phyloP scores from a whole-genome alignment of 1,140 invertebrate genomes.

The Platyscapa corneri region DNA sequence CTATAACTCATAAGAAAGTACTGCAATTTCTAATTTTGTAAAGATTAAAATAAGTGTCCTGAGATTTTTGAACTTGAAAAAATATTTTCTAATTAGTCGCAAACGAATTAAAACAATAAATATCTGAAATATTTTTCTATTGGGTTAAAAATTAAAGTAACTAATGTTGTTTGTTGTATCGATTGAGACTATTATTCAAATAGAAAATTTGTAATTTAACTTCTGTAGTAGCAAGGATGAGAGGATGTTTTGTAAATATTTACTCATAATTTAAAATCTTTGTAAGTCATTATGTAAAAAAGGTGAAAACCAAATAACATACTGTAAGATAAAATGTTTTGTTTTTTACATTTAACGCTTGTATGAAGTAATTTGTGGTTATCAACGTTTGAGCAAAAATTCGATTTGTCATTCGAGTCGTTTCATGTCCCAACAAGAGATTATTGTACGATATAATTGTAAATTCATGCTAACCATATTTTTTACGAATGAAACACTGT shows the following conservation, averaged over 20 bases:
- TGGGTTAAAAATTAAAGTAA: slow-evolving; percentile 1
- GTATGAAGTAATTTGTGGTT: neutral
- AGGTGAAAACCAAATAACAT: slow-evolving; percentile 27
- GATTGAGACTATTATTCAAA: slow-evolving; percentile 26
- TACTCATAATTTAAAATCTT: slow-evolving; percentile 35
- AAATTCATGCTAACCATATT: slow-evolving; percentile 26
- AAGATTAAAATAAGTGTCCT: neutral
- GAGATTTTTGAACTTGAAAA: neutral
- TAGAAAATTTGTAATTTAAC: slow-evolving; percentile 39
- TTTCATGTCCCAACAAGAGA: slow-evolving; percentile 19
- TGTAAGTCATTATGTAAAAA: slow-evolving; percentile 37
- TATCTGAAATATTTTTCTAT: neutral
- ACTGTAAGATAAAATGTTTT: slow-evolving; percentile 25
- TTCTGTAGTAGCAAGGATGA: neutral
- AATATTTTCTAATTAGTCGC: neutral
- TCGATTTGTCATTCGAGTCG: slow-evolving; percentile 28
- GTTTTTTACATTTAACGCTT: slow-evolving; percentile 25
- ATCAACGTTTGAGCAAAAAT: slow-evolving; percentile 25
- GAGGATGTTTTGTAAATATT: slow-evolving; percentile 46
- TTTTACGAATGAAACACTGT: slow-evolving; percentile 23
- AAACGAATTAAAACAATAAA: neutral
- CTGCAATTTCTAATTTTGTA: slow-evolving; percentile 28
- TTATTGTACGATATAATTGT: slow-evolving; percentile 34
- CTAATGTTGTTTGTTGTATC: slow-evolving; percentile 17
- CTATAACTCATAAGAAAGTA: slow-evolving; percentile 1